Evolutionary conservation across 2,888 invertebrate genomes (phyloP), one percentile per base, ranked within the genome.

Genomic region (Eugnorisma glareosa): DNA sequence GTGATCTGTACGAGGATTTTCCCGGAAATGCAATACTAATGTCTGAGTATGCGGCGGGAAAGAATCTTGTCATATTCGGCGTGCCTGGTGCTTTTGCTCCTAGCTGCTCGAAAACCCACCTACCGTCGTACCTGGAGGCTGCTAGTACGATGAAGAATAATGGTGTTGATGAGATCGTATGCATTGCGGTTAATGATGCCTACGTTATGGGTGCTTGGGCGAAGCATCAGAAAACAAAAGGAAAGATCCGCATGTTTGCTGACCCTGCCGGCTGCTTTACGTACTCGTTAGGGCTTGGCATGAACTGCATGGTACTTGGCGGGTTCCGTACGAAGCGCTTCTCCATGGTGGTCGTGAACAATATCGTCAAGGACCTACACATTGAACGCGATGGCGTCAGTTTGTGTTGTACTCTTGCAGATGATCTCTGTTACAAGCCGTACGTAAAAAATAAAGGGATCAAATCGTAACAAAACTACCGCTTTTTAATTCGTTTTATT

Each of bases 151-250:
- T 99, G 79, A 98, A 98, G 93, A 92, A 96, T 0, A 98, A 98
- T 79, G 99, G 99, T 13, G 95, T 99, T 1, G 94, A 97, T 68
- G 98, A 99, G 91, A 98, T 99, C 43, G 97, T 98, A 59, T 99
- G 99, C 91, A 95, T 99, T 24, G 98, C 99, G 40, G 98, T 99
- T 0, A 99, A 99, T 92, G 99, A 99, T 95, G 98, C 99, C 0
- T 99, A 99, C 94, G 99, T 99, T 1, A 99, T 99, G 99, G 98
- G 97, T 15, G 99, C 99, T 0, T 99, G 99, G 99, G 99, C 98
- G 24, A 97, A 98, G 88, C 97, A 98, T 80, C 98, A 98, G 82
- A 97, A 97, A 63, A 97, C 98, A 13, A 97, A 97, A 75, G 98
- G 98, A 90, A 99, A 99, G 97, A 98, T 98, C 7, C 82, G 85